Conservation (phyloP, 2,113 vertebrate species). For the Eurypyga helias region DNA sequence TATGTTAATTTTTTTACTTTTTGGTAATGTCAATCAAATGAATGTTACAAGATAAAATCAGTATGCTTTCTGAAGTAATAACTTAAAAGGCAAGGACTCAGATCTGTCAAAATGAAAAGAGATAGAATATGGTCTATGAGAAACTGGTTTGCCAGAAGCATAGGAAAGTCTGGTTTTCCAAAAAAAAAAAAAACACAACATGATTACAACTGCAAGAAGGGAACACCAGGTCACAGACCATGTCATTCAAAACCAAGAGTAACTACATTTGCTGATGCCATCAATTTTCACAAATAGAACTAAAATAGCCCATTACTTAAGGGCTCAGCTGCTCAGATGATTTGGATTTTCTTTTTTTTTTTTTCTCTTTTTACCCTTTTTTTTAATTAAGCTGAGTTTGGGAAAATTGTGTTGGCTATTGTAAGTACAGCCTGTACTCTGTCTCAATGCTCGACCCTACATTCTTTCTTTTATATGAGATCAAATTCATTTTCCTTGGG, state of each 20-base stretch:
- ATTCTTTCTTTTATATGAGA: constrained; percentile 64
- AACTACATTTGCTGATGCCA: constrained; percentile 19
- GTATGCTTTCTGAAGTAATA: not conserved
- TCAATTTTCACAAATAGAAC: not conserved
- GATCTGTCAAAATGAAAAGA: not conserved
- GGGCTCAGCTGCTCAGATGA: not conserved
- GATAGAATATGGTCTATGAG: not conserved
- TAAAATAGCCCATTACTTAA: constrained; percentile 60
- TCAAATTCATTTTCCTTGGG: constrained; percentile 46
- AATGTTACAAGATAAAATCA: not conserved
- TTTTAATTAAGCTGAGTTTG: not conserved
- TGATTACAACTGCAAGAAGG: not conserved
- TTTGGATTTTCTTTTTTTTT: not conserved
- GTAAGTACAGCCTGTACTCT: constrained; percentile 56
- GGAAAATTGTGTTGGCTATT: not conserved
- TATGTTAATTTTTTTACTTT: not conserved
- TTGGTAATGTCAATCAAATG: not conserved
- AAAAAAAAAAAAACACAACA: not conserved
- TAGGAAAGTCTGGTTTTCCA: not conserved
- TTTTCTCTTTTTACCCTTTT: not conserved
- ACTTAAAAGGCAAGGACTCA: not conserved
- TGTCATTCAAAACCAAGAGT: constrained; percentile 3
- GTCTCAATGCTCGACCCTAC: constrained; percentile 30
- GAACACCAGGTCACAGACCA: constrained; percentile 14
- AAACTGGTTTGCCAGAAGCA: not conserved